A percentile compares a stretch with the other conserved stretches of the same genome.
Evolutionary conservation across 2,888 invertebrate genomes (phyloP).

Genomic region (Calephelis perditalis): DNA sequence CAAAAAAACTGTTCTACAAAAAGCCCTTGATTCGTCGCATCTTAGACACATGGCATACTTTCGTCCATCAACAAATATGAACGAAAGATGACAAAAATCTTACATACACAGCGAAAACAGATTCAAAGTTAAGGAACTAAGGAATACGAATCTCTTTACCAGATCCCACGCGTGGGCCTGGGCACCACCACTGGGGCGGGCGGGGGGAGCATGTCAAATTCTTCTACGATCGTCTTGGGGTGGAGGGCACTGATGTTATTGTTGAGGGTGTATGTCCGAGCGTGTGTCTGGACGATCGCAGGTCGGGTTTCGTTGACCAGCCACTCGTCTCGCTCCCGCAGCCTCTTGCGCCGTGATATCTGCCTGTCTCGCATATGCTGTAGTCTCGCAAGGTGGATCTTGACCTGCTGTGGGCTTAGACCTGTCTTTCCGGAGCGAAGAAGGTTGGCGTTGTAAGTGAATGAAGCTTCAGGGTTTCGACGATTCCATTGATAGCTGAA

Average conservation of each 20-base stretch:
- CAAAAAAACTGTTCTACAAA: not conserved
- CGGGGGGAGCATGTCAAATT: conserved; percentile 62
- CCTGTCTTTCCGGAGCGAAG: conserved; percentile 63
- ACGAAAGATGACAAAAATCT: not conserved
- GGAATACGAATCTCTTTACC: conserved; percentile 29
- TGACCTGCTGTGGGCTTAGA: conserved; percentile 59
- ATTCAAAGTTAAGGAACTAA: conserved; percentile 11
- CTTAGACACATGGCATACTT: not conserved
- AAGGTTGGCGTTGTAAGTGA: conserved; percentile 57
- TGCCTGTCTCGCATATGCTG: conserved; percentile 64
- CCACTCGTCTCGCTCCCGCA: conserved; percentile 53
- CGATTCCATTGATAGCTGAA: conserved; percentile 68
- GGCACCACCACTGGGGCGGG: conserved; percentile 41
- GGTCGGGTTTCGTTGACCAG: conserved; percentile 54
- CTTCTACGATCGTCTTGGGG: conserved; percentile 79
- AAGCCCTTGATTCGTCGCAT: not conserved
- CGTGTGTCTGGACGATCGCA: conserved; percentile 67
- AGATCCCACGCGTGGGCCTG: conserved; percentile 39
- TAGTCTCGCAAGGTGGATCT: conserved; percentile 56
- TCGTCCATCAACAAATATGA: conserved; percentile 4
- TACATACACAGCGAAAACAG: not conserved
- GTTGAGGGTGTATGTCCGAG: conserved; percentile 72
- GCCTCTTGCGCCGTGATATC: conserved; percentile 50
- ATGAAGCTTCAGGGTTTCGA: conserved; percentile 66
- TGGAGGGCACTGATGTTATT: conserved; percentile 75